Conservation (phyloP, 2,888 invertebrate genomes). For the Drosophila kanekoi region DNA sequence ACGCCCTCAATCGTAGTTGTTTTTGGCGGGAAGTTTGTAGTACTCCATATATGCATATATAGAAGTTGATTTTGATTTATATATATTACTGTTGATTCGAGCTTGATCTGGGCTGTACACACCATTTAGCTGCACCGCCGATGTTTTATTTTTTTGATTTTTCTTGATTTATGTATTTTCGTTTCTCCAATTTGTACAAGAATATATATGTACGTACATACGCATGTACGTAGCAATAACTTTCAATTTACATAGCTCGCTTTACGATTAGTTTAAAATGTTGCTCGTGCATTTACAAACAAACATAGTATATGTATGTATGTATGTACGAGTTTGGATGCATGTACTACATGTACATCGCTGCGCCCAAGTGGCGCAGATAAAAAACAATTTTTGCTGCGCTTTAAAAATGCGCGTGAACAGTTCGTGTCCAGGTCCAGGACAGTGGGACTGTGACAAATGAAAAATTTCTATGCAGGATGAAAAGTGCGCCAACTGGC, state of each 20-base stretch:
- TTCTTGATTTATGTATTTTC: conserved; percentile 32
- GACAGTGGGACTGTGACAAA: conserved; percentile 70
- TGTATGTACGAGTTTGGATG: conserved; percentile 4
- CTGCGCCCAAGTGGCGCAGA: conserved; percentile 41
- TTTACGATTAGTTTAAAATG: conserved; percentile 52
- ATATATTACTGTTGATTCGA: conserved; percentile 61
- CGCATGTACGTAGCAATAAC: conserved; percentile 44
- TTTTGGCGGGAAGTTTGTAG: conserved; percentile 63
- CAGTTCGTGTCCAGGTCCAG: conserved; percentile 50
- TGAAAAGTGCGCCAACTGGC: conserved; percentile 30
- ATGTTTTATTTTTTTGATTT: conserved; percentile 31
- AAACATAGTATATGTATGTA: conserved; percentile 18
- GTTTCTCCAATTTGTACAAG: conserved; percentile 45
- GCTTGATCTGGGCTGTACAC: conserved; percentile 54
- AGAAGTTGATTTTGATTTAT: conserved; percentile 52
- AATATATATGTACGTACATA: conserved; percentile 53
- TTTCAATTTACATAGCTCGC: conserved; percentile 58
- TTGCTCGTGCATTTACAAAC: conserved; percentile 30
- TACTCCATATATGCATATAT: conserved; percentile 16
- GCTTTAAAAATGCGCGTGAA: conserved; percentile 40
- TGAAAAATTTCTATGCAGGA: conserved; percentile 73
- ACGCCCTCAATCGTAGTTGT: conserved; percentile 36
- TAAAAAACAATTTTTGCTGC: conserved; percentile 69
- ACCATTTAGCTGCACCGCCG: conserved; percentile 52
- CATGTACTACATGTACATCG: conserved; percentile 22